Conservation (phyloP, 2,797 vertebrate genomes). For the Dicrostonyx torquatus region DNA sequence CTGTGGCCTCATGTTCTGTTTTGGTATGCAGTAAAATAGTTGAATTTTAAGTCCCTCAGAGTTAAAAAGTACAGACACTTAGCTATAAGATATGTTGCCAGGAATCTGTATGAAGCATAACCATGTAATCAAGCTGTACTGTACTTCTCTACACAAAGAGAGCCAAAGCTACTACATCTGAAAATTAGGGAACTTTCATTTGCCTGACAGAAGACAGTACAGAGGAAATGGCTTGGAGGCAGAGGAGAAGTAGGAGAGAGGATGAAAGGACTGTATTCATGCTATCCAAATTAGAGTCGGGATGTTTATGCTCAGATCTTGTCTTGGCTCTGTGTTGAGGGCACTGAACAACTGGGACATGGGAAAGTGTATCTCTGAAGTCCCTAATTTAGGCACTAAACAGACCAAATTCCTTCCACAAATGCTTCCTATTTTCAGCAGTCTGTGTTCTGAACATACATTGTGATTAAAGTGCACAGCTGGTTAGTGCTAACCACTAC, state of each 20-base stretch:
- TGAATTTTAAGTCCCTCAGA: conserved; percentile 66
- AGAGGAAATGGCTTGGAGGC: conserved; percentile 61
- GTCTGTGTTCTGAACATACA: conserved; percentile 50
- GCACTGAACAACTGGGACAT: conserved; percentile 69
- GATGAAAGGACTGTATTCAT: conserved; percentile 74
- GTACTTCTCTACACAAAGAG: conserved; percentile 54
- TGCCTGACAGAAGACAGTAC: conserved; percentile 22
- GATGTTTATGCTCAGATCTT: conserved; percentile 79
- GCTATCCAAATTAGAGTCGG: conserved; percentile 77
- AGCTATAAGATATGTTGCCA: conserved; percentile 70
- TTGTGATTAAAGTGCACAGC: conserved; percentile 47
- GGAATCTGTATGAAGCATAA: conserved; percentile 69
- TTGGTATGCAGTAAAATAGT: conserved; percentile 65
- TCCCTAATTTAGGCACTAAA: conserved; percentile 62
- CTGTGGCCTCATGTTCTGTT: conserved; percentile 72
- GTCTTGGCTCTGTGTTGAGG: conserved; percentile 72
- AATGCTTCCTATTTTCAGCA: conserved; percentile 59
- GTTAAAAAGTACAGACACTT: conserved; percentile 69
- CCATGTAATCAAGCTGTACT: conserved; percentile 61
- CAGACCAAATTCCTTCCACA: conserved; percentile 58
- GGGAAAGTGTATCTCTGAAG: conserved; percentile 72
- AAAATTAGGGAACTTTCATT: conserved; percentile 50
- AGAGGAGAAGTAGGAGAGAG: conserved; percentile 52
- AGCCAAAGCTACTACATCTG: conserved; percentile 53
- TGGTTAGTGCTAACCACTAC: conserved; percentile 51